Evolutionary conservation across 2,113 vertebrate species (phyloP), one percentile per base, ranked within the genome.

Genomic region (Tachysurus fulvidraco): DNA sequence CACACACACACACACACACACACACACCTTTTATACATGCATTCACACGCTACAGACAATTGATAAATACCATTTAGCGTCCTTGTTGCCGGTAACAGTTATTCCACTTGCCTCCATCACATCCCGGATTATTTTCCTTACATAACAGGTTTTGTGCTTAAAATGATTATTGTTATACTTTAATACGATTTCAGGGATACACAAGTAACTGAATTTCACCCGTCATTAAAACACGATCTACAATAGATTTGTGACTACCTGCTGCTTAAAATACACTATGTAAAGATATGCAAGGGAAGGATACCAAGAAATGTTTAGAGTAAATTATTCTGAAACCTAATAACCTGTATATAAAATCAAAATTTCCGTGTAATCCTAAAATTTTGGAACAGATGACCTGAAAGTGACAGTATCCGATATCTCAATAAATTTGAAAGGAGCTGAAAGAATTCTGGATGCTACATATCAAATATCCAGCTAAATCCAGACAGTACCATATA

Each of bases 341-440:
- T 46, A 23, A 46, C 46, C 41, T 25, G 41, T 71, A 41, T 41
- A 21, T 50, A 46, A 74, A 74, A 74, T 30, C 28, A 12, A 6
- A 3, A 28, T 25, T 74, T 74, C 71, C 41, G 10, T 21, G 36
- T 71, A 17, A 73, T 44, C 9, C 11, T 44, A 30, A 14, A 6
- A 54, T 55, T 86, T 81, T 84, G 84, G 83, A 90, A 52, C 81
- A n/a, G 81, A 64, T 87, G 62, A 86, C 69, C 82, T 85, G 83
- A 82, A 87, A 85, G 67, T 78, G 80, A 71, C 84, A 81, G 46
- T 36, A 36, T 76, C 64, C 60, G 46, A 57, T 19, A 79, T n/a
- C 36, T 79, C 65, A 59, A 73, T 59, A 83, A 65, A 25, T 81
- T 46, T 59, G 78, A 55, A 78, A 21, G n/a, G 19, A 71, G 41